These are phyloP conservation scores for Carlito syrichta DNA, from an alignment of 2,113 vertebrate genomes.

Conservation along the genomic window DNA sequence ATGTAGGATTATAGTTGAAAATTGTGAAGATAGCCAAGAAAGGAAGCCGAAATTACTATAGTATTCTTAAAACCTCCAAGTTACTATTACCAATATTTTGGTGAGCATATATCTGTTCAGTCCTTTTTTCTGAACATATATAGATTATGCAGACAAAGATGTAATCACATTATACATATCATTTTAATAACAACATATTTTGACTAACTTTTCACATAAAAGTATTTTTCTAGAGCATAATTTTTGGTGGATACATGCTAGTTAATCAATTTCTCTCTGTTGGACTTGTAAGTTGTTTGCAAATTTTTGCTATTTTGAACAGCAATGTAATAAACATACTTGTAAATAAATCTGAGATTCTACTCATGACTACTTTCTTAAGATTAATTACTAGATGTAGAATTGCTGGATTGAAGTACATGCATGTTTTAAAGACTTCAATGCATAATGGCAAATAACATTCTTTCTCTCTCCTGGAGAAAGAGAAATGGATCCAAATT, in stretches of 20 bases:
- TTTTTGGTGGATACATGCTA: not conserved
- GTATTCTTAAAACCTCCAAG: not conserved
- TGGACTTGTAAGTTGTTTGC: not conserved
- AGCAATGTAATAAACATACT: not conserved
- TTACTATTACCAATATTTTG: not conserved
- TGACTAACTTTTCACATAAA: not conserved
- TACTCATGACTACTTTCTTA: not conserved
- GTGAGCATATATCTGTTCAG: not conserved
- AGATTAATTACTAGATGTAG: not conserved
- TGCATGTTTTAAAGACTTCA: not conserved
- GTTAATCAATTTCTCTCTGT: not conserved
- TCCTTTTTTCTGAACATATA: not conserved
- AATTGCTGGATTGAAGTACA: not conserved
- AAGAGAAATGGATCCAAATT: not conserved
- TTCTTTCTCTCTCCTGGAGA: not conserved
- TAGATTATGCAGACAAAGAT: not conserved
- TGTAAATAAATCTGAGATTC: not conserved
- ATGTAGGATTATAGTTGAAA: not conserved
- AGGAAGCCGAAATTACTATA: not conserved
- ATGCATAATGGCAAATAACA: not conserved
- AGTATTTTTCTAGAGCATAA: not conserved
- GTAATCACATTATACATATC: not conserved
- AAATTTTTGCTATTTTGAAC: slow-evolving; percentile 10
- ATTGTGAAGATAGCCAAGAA: slow-evolving; percentile 7
- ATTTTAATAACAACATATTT: not conserved